Evolutionary conservation across 2,797 vertebrate genomes (phyloP), one percentile per base, ranked within the genome.

Genomic region (Clarias laeviceps): DNA sequence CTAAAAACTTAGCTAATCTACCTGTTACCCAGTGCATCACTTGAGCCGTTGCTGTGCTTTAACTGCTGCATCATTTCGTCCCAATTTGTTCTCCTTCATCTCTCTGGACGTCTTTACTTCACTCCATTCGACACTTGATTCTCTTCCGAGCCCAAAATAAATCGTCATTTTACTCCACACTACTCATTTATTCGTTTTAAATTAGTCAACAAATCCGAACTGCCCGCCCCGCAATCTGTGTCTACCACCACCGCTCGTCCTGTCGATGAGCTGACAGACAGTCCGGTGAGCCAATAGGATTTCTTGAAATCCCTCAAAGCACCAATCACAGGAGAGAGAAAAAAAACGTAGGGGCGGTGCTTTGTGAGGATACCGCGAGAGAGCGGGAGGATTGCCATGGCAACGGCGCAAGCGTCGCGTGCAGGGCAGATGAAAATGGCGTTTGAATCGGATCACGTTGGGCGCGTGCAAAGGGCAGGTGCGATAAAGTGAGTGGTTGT

Each of bases 11-110:
- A 20, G 78, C 65, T 82, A n/a, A 66, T 83, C 82, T 87, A 90
- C 90, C 89, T 89, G 87, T 86, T 77, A 87, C 80, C 85, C 68
- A 50, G 88, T 69, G 85, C 78, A 86, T 87, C 87, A 83, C 66
- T 78, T 81, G 82, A 86, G 62, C 70, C 88, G 27, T 59, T 50
- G 56, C 79, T 37, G 50, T 45, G 54, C 32, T 65, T 84, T 69
- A 82, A 80, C 84, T 84, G 85, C 54, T 64, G 66, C 34, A 32
- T 87, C 64, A 57, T 64, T 64, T 82, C 79, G 45, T 65, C 61
- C 34, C 22, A 20, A 69, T 68, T 78, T 77, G 56, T 37, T 84
- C 78, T 80, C n/a, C 69, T 66, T 82, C 74, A 64, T 45, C 32
- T 66, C 24, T 40, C 50, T 57, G 50, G n/a, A 11, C 20, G 73